These are phyloP conservation scores for Morelia viridis DNA, from an alignment of 2,797 vertebrate genomes.

Conservation along the genomic window DNA sequence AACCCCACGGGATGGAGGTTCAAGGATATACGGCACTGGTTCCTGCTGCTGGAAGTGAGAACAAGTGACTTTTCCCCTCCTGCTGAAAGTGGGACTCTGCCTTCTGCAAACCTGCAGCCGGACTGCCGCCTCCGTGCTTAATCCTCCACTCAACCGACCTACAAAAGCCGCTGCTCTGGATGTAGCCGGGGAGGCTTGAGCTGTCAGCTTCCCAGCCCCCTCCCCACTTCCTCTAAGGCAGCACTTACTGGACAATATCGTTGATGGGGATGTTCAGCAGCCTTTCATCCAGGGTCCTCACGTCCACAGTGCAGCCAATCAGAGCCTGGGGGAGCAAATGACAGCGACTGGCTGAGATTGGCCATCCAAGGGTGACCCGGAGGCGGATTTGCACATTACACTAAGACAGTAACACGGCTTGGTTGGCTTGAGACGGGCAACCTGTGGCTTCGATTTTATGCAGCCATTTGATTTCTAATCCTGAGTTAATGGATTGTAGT, in stretches of 20 bases:
- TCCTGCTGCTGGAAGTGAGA: no score
- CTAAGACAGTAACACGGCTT: no score
- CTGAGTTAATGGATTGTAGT: no score
- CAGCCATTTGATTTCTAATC: no score
- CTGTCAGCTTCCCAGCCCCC: not conserved
- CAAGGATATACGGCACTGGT: not conserved
- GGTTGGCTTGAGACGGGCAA: no score
- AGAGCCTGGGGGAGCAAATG: constrained; percentile 78
- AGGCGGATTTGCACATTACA: no score
- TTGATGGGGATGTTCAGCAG: constrained; percentile 89
- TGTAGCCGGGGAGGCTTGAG: not conserved
- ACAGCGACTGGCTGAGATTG: rapidly evolving
- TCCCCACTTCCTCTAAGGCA: not conserved
- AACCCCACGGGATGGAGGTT: not conserved
- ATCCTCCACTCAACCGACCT: not conserved
- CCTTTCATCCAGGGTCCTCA: constrained; percentile 88
- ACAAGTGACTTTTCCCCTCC: not conserved
- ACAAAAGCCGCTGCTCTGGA: not conserved
- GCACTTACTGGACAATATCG: constrained; percentile 90
- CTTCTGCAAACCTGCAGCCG: not conserved
- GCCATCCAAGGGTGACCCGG: not conserved
- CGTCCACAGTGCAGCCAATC: constrained; percentile 83
- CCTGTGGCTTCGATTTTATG: no score
- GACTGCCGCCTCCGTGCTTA: no score
- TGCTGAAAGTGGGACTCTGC: not conserved